Evolutionary conservation across 2,888 invertebrate genomes (phyloP), one percentile per base, ranked within the genome.

Genomic region (Agriopis marginaria): DNA sequence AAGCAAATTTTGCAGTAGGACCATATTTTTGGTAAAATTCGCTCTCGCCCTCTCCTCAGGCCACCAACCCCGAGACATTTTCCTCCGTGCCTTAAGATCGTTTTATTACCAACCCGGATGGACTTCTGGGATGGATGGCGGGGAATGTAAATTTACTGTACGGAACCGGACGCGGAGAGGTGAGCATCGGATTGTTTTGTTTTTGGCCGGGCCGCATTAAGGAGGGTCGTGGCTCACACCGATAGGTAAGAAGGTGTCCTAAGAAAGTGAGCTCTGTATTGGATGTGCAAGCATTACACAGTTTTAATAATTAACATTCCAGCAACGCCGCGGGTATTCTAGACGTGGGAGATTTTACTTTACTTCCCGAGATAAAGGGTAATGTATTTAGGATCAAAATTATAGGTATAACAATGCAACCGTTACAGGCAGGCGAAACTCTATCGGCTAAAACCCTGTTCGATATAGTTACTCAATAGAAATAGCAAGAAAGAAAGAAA

Each of bases 121-220:
- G 94, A 93, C 93, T 91, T 88, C 86, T 85, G 90, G 90, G 92
- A 94, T 92, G 89, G 91, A 94, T 92, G 91, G 91, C 88, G 87
- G 91, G 88, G 92, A 90, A 93, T 93, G 93, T 93, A 93, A 93
- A 93, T 93, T 93, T 93, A 93, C 86, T 90, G 89, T 89, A 89
- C 88, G 88, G 88, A 89, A 91, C 92, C 92, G 93, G 93, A 93
- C 93, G 91, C 88, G 82, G 86, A 89, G 90, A 91, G 90, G 92
- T 91, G 91, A 90, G 89, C 91, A 88, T 90, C 89, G 90, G 89
- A 92, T 92, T 93, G 92, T 92, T 92, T 93, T 93, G 93, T 92
- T 92, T 92, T 91, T 88, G 89, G 86, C 84, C 82, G 87, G 85
- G 80, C 86, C 86, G 90, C 88, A 88, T 91, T 91, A 90, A 86